These are phyloP conservation scores for Upupa epops DNA, from an alignment of 2,113 vertebrate genomes.

Conservation along the genomic window DNA sequence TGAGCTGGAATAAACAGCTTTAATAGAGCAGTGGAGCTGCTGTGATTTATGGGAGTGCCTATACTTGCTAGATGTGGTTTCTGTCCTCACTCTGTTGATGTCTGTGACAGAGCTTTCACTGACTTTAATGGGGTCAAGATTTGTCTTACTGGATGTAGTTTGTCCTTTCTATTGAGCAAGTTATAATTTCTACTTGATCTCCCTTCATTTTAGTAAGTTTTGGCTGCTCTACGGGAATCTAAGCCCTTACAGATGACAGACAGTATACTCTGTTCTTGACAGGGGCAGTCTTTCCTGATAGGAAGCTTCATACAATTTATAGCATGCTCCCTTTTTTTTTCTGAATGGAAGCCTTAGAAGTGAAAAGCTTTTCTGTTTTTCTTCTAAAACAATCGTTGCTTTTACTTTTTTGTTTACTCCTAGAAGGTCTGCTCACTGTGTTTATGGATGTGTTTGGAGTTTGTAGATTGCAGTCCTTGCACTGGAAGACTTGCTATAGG, in stretches of 20 bases:
- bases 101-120: neutral
- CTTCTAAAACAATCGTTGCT: neutral
- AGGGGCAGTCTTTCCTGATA: neutral
- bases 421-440: neutral
- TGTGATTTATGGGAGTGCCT: slow-evolving; percentile 39
- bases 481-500: neutral
- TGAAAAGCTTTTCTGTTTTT: neutral
- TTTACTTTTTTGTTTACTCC: fast-evolving
- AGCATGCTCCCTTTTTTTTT: neutral
- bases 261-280: neutral
- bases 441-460: neutral
- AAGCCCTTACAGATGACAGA: neutral
- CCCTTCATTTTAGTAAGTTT: neutral
- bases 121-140: neutral
- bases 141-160: neutral
- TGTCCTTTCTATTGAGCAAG: neutral
- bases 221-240: neutral
- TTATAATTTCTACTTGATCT: neutral
- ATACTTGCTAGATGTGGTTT: neutral
- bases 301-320: neutral
- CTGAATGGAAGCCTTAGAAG: neutral
- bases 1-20: slow-evolving; percentile 39
- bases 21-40: neutral
- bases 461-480: neutral
- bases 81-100: slow-evolving; percentile 5